Evolutionary conservation across 2,113 vertebrate species (phyloP), one percentile per base, ranked within the genome.

Genomic region (Sardina pilchardus): DNA sequence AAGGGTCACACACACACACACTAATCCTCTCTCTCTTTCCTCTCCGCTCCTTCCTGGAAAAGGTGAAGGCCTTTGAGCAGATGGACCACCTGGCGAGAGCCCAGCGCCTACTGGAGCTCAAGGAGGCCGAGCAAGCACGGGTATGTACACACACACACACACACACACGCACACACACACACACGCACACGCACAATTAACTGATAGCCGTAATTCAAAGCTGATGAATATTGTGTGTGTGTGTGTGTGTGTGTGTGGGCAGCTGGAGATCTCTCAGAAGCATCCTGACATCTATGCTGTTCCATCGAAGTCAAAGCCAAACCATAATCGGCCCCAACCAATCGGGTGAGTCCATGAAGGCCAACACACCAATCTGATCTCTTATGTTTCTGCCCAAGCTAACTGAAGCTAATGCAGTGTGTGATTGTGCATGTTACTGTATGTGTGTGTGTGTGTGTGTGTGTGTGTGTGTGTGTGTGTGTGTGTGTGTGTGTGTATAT

Each of bases 211-310:
- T n/a, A n/a, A n/a, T n/a, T n/a, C n/a, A n/a, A n/a, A n/a, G n/a
- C n/a, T n/a, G n/a, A n/a, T n/a, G n/a, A n/a, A n/a, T n/a, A n/a
- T n/a, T n/a, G n/a, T n/a, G n/a, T n/a, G n/a, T n/a, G n/a, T n/a
- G n/a, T 71, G 63, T 71, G 63, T 71, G 63, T 71, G 63, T 44
- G 81, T 85, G 71, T 86, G 5, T 50, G 8, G 83, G 30, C 88
- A 99, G 98, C 86, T 99, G 92, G 98, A 99, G 95, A 97, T 99
- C 63, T 97, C 98, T 86, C 98, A 99, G 94, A 99, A 97, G 92
- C 97, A 98, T 88, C 97, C 98, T 0, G 98, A 99, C 90, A 98
- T 99, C 94, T 99, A 99, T 56, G 98, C 98, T 30, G 93, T 99
- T 88, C 97, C 98, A 21, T 45, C 97, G 56, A 99, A 99, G 94